phyloP scores from a whole-genome alignment of 1,140 invertebrate genomes.

The Drosophila micromelanica region DNA sequence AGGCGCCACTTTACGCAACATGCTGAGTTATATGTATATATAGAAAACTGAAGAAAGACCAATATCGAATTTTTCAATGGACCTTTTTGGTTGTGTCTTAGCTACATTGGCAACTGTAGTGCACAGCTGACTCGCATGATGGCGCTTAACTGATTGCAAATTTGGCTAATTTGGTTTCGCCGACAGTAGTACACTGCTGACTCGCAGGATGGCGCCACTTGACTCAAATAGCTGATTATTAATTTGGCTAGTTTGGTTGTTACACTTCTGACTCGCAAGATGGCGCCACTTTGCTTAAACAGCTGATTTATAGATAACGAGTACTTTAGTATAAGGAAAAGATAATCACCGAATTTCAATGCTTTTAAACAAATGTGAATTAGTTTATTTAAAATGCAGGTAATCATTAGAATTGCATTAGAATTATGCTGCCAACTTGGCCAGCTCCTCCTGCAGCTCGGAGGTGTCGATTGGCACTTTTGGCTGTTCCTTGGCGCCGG shows the following conservation, averaged over 20 bases:
- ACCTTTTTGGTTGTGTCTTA: conserved; percentile 23
- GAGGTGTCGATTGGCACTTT: conserved; percentile 64
- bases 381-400: conserved; percentile 30
- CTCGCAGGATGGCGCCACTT: too few relatives aligned
- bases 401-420: neutral
- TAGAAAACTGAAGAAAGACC: neutral
- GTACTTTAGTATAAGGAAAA: neutral
- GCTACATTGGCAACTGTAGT: too few relatives aligned
- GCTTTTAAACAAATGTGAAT: conserved; percentile 2
- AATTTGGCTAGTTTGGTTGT: too few relatives aligned
- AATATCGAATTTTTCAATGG: conserved; percentile 23
- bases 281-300: neutral
- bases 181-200: too few relatives aligned
- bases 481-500: conserved; percentile 25
- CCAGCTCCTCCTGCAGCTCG: conserved; percentile 72
- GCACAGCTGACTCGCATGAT: too few relatives aligned
- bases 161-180: too few relatives aligned
- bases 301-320: neutral
- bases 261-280: neutral
- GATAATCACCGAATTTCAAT: neutral
- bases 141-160: too few relatives aligned
- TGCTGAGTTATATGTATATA: neutral
- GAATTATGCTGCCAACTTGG: conserved; percentile 65
- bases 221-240: too few relatives aligned
- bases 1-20: too few relatives aligned